These are phyloP conservation scores for Apoda limacodes DNA, from an alignment of 2,888 invertebrate genomes.

Conservation along the genomic window DNA sequence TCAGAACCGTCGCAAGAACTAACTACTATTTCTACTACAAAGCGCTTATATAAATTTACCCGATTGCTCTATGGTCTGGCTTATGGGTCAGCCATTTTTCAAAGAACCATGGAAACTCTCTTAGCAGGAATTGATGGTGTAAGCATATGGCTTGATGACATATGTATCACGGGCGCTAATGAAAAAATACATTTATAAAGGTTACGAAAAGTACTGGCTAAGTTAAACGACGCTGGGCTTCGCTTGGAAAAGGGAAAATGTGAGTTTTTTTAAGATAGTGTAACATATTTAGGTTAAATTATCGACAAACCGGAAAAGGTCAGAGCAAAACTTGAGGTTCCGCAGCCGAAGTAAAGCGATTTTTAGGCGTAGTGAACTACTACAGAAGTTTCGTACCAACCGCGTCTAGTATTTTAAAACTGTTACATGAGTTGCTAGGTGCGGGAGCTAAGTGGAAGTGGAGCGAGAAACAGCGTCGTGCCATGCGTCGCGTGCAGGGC, in stretches of 20 bases:
- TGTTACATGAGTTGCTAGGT: too few relatives aligned
- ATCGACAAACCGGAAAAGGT: conserved; percentile 11
- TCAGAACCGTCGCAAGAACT: conserved; percentile 13
- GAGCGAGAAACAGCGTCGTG: too few relatives aligned
- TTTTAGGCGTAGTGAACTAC: too few relatives aligned
- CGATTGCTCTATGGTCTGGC: conserved; percentile 16
- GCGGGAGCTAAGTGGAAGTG: too few relatives aligned
- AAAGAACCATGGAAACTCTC: conserved; percentile 16
- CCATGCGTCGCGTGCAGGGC: too few relatives aligned
- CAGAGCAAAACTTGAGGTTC: conserved; percentile 7
- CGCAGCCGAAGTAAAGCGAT: too few relatives aligned
- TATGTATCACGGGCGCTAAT: conserved; percentile 7
- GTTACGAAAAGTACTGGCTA: conserved; percentile 4
- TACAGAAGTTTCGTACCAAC: too few relatives aligned
- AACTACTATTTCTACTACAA: conserved; percentile 18
- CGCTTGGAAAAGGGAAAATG: too few relatives aligned
- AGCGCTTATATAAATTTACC: too few relatives aligned
- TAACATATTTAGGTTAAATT: conserved; percentile 11
- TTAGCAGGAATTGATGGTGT: too few relatives aligned
- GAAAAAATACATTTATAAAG: conserved; percentile 9
- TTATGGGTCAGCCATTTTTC: conserved; percentile 17
- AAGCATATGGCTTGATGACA: too few relatives aligned
- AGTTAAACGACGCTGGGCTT: conserved; percentile 13
- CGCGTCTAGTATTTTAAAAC: too few relatives aligned
- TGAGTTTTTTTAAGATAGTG: conserved; percentile 12